Percentiles rank a stretch among this genome's conserved stretches.
Evolutionary conservation across 2,113 vertebrate genomes (phyloP).

Genomic region (Mirza zaza): DNA sequence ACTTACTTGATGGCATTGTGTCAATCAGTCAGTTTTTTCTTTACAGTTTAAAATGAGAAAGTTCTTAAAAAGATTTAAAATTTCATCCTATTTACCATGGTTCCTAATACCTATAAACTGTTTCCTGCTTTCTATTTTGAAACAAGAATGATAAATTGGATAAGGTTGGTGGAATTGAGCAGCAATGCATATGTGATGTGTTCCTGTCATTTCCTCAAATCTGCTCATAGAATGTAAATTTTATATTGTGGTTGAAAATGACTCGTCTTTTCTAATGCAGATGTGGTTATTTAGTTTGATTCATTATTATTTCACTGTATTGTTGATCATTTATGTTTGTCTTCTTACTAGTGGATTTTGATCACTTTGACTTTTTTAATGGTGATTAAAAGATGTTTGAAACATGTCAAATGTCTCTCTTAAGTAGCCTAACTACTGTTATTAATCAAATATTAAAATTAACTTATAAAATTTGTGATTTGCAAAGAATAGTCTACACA

Average conservation of each 20-base stretch:
- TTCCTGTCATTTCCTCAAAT: background rate
- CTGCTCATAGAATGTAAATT: background rate
- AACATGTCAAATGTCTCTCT: background rate
- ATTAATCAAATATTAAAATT: conserved; percentile 13
- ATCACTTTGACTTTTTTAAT: background rate
- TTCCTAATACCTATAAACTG: conserved; percentile 48
- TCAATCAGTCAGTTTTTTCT: background rate
- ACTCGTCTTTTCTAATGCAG: background rate
- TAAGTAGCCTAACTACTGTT: background rate
- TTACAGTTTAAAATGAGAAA: conserved; percentile 25
- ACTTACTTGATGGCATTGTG: background rate
- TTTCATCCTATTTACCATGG: conserved; percentile 23
- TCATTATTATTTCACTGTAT: background rate
- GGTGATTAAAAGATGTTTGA: background rate
- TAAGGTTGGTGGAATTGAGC: background rate
- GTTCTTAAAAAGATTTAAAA: conserved; percentile 30
- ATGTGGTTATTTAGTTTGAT: background rate
- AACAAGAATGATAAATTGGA: conserved; percentile 56
- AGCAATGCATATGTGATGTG: background rate
- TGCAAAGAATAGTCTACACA: background rate
- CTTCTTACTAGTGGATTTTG: background rate
- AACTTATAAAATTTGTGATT: background rate
- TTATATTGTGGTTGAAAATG: background rate
- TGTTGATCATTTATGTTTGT: background rate
- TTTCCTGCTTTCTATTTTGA: conserved; percentile 42